Base-by-base conservation (phyloP, 1,140 invertebrate species). In the Drosophila sp. region DNA sequence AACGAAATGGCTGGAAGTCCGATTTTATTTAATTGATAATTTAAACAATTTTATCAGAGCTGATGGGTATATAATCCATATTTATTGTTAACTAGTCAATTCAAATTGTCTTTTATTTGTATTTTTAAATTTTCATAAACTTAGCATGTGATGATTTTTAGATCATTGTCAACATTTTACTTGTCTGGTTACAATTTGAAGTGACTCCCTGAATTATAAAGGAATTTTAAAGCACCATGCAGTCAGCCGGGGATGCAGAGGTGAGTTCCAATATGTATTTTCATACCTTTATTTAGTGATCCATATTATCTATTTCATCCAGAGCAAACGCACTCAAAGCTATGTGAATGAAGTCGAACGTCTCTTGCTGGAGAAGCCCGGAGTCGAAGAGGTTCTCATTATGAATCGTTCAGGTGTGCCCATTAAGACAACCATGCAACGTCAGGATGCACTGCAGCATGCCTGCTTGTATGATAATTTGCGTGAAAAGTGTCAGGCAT, bases 401-500 rank as follows among this genome's bases (percentile, higher is more conserved):
- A 72, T 92, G 66, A 92, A 92, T 23, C 74, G 67, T 11, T 79
- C 78, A 2, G 91, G 91, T 2, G 90, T 92, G 38, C 91, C 91
- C 1, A 55, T 92, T 0, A 90, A 91, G 30, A 82, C 82, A 0
- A 75, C 91, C 4, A 90, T 92, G 91, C 70, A 78, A 0, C 54
- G 60, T 0, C 57, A 82, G 29, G 65, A 75, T 5, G 75, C 77
- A 4, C 38, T 92, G 30, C 82, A 91, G 35, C 67, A 85, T 70
- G 80, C 85, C 63, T 91, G 91, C 8, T 70, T 91, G 2, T 92
- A 79, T 50, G 91, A 91, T 41, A 82, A 83, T 25, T 62, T 92
- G 23, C 74, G 78, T 2, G 82, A 92, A 8, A 92, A 92, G 65
- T 79, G 77, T 3, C 72, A 81, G 23, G 79, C 76, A 6, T 78